Evolutionary conservation across 2,888 invertebrate genomes (phyloP), one percentile per base, ranked within the genome.

Genomic region (Cheilosia grossa): DNA sequence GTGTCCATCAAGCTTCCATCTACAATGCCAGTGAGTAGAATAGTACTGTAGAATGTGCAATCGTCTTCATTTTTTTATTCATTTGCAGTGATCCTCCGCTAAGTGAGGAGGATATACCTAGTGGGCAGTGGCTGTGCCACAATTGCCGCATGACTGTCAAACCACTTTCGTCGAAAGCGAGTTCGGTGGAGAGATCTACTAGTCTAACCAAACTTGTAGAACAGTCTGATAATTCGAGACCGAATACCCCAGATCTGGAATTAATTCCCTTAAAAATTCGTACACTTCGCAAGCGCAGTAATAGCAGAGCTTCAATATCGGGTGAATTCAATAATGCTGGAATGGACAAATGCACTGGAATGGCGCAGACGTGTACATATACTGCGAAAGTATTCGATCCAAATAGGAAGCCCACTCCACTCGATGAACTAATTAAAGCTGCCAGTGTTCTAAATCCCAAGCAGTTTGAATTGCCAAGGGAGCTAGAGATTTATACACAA

Each of bases 1-100:
- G 87, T 99, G 99, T 89, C 98, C 98, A 1, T 97, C 98, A 37
- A 98, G 98, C 86, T 99, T 99, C 92, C 99, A 99, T 93, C 93
- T 98, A 79, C 95, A 96, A 88, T 99, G 99, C 95, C 98, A 98
- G 98, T 98, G 92, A 95, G 95, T 93, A 72, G 27, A 77, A 24
- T 24, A 54, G 2, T 66, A 56, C 58, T 15, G 51, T 47, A 63
- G 19, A 21, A 2, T 30, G n/a, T 5, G 2, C 6, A 10, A 24
- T n/a, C 4, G 10, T 66, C 30, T 1, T 37, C 10, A 37, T 37
- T 37, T 37, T 37, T 44, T 21, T 33, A 49, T 64, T 64, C 42
- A 27, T 86, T 92, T 92, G 1, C 91, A 98, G 98, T 93, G 97
- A 98, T 93, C 99, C 99, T 2, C 98, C 99, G 0, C 92, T 99